A percentile compares a stretch with the other conserved stretches of the same genome.
phyloP scores from a whole-genome alignment of 2,797 vertebrate species.

The Cirrhinus molitorella region DNA sequence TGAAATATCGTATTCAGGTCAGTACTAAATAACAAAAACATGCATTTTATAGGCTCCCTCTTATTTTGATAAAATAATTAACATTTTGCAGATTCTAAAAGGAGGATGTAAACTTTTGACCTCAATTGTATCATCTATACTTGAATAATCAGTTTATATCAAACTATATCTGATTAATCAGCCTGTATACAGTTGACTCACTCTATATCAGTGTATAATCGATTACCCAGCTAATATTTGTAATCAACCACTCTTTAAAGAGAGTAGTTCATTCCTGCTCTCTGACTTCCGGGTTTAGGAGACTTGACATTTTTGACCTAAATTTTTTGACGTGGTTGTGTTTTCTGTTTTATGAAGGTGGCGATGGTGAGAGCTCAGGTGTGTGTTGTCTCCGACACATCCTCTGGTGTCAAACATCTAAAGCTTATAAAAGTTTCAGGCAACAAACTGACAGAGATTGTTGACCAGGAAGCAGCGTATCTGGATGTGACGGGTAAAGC shows the following conservation, averaged over 20 bases:
- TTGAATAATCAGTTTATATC: neutral
- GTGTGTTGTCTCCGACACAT: slow-evolving; percentile 85
- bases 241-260: neutral
- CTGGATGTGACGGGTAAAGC: slow-evolving; percentile 88
- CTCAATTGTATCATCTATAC: neutral
- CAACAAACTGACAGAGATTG: slow-evolving; percentile 84
- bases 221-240: neutral
- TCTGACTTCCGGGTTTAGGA: neutral
- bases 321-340: neutral
- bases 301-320: neutral
- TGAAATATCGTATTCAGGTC: too few relatives aligned
- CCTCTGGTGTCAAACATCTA: slow-evolving; percentile 87
- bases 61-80: too few relatives aligned
- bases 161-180: neutral
- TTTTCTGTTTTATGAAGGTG: slow-evolving; percentile 77
- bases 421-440: slow-evolving; percentile 87
- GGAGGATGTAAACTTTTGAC: too few relatives aligned
- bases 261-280: neutral
- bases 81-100: too few relatives aligned
- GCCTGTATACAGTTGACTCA: neutral
- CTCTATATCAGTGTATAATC: neutral
- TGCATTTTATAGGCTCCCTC: too few relatives aligned
- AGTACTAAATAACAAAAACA: too few relatives aligned
- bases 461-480: slow-evolving; percentile 92
- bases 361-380: slow-evolving; percentile 96